Conservation (phyloP, 2,888 invertebrate species). For the Agrilus mali region DNA sequence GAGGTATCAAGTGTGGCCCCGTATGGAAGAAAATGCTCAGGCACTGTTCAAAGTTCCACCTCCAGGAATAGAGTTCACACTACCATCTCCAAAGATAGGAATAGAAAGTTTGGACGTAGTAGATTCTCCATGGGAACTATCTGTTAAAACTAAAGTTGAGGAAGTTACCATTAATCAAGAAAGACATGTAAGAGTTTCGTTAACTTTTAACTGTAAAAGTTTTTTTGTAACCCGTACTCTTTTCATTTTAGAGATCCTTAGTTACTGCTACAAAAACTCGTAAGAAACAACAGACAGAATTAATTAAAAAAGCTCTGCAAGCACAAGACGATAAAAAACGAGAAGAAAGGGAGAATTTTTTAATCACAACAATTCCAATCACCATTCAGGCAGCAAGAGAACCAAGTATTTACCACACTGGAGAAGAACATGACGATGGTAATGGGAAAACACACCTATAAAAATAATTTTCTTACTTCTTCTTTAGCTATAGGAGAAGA, state of each 20-base stretch:
- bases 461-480: no score
- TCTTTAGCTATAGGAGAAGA: slow-evolving; percentile 34
- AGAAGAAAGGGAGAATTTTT: slow-evolving; percentile 88
- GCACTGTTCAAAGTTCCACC: slow-evolving; percentile 96
- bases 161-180: slow-evolving; percentile 98
- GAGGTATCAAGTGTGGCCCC: slow-evolving; percentile 96
- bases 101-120: slow-evolving; percentile 88
- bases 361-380: slow-evolving; percentile 91
- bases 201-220: neutral
- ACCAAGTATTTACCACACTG: slow-evolving; percentile 77
- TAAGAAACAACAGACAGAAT: slow-evolving; percentile 97
- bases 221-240: neutral
- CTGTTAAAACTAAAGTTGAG: slow-evolving; percentile 96
- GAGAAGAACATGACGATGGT: slow-evolving; percentile 82
- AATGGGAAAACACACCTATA: neutral
- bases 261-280: slow-evolving; percentile 98
- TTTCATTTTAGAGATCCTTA: slow-evolving; percentile 58
- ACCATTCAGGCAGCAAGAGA: slow-evolving; percentile 93
- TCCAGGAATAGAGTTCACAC: slow-evolving; percentile 96
- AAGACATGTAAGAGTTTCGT: slow-evolving; percentile 59
- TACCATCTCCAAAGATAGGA: slow-evolving; percentile 98
- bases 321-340: slow-evolving; percentile 93
- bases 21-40: slow-evolving; percentile 98
- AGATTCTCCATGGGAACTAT: slow-evolving; percentile 98
- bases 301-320: slow-evolving; percentile 87